Percentiles rank a stretch among this genome's conserved stretches.
phyloP scores from a whole-genome alignment of 1,140 invertebrate genomes.

The Lasioglossum albipes region DNA sequence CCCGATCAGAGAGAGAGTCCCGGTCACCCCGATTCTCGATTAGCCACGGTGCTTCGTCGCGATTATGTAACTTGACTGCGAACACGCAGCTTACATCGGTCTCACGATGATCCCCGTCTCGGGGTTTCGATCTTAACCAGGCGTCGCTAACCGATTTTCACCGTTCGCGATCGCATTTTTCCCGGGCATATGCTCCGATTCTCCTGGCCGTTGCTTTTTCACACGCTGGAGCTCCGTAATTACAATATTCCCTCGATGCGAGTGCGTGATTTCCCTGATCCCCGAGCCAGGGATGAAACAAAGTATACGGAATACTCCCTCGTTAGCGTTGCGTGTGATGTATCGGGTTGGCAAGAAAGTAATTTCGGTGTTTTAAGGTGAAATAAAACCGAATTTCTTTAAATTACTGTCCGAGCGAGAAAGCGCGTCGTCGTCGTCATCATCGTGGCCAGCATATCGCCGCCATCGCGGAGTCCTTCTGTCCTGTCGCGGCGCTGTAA shows the following conservation, averaged over 20 bases:
- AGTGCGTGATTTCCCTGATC: too few relatives aligned
- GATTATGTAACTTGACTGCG: conserved; percentile 77
- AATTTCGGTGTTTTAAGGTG: too few relatives aligned
- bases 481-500: conserved; percentile 38
- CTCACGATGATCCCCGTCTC: conserved; percentile 74
- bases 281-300: too few relatives aligned
- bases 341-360: too few relatives aligned
- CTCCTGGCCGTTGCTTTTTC: conserved; percentile 7
- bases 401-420: too few relatives aligned
- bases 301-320: too few relatives aligned
- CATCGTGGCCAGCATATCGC: conserved; percentile 14
- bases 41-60: conserved; percentile 72
- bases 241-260: neutral
- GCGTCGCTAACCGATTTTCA: conserved; percentile 65
- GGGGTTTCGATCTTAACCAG: conserved; percentile 55
- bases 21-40: conserved; percentile 66
- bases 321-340: too few relatives aligned
- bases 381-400: too few relatives aligned
- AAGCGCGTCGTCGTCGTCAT: neutral
- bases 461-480: conserved; percentile 30
- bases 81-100: conserved; percentile 74
- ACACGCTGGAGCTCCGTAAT: conserved; percentile 17
- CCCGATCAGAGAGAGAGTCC: neutral
- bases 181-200: conserved; percentile 56
- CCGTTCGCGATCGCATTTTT: conserved; percentile 47